These are phyloP conservation scores for Eleginops maclovinus DNA, from an alignment of 2,113 vertebrate genomes.

Conservation along the genomic window DNA sequence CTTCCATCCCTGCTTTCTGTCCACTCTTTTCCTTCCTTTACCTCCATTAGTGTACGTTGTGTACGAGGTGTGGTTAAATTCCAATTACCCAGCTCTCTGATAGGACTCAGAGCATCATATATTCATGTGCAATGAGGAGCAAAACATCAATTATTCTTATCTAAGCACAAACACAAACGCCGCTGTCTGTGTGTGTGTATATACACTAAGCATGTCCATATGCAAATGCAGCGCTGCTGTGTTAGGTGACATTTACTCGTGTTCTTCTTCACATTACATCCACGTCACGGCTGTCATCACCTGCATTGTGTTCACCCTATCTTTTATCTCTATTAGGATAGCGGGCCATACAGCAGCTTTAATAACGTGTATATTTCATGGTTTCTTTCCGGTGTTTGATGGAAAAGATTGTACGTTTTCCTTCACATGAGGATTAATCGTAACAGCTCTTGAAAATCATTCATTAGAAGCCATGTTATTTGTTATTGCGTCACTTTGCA, in stretches of 20 bases:
- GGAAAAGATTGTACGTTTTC: not conserved
- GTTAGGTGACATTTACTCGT: slow-evolving; percentile 30
- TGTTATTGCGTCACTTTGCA: not conserved
- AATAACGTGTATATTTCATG: slow-evolving; percentile 18
- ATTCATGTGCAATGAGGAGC: slow-evolving; percentile 54
- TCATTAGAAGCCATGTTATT: not conserved
- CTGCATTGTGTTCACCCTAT: not conserved
- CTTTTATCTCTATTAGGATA: not conserved
- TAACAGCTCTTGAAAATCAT: slow-evolving; percentile 25
- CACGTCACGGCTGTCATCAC: not conserved
- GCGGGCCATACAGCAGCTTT: not conserved
- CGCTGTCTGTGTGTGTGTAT: slow-evolving; percentile 33
- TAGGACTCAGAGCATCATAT: slow-evolving; percentile 54
- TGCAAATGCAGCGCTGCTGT: slow-evolving; percentile 24
- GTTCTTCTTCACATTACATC: not conserved
- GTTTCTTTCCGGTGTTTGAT: slow-evolving; percentile 9
- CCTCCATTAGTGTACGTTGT: slow-evolving; percentile 7
- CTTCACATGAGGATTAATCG: slow-evolving; percentile 35
- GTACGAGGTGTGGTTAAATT: slow-evolving; percentile 39
- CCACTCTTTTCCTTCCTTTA: not conserved
- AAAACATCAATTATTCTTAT: slow-evolving; percentile 66
- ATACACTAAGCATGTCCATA: not conserved
- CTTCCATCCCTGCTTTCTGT: not conserved
- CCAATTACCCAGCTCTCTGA: slow-evolving; percentile 54
- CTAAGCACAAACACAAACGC: slow-evolving; percentile 35